A percentile compares a stretch with the other conserved stretches of the same genome.
These are phyloP conservation scores for Limulus polyphemus DNA, from an alignment of 2,888 invertebrate species.

Conservation along the genomic window DNA sequence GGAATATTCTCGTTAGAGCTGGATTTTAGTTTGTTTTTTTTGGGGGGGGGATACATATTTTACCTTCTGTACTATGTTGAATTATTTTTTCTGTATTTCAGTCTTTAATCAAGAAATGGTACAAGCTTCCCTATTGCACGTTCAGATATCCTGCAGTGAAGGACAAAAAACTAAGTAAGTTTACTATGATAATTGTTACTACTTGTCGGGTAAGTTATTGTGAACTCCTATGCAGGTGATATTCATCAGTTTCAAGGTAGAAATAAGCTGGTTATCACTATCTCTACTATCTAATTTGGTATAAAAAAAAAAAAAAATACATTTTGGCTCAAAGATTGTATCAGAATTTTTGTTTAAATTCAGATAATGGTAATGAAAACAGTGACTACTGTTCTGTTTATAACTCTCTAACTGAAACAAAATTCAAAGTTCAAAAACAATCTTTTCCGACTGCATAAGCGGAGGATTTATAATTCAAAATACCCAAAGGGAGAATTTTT, in stretches of 20 bases:
- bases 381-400: background rate
- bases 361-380: background rate
- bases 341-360: background rate
- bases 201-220: too few species aligned
- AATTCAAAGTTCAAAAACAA: too few species aligned
- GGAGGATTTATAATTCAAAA: too few species aligned
- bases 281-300: too few species aligned
- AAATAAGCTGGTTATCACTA: too few species aligned
- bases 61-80: background rate
- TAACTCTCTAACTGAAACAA: too few species aligned
- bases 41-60: conserved; percentile 1
- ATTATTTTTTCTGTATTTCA: conserved; percentile 18
- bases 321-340: background rate
- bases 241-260: too few species aligned
- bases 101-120: conserved; percentile 79
- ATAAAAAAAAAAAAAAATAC: too few species aligned
- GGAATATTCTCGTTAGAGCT: background rate
- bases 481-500: too few species aligned
- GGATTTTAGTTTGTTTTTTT: background rate
- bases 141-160: conserved; percentile 76
- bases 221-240: too few species aligned
- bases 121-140: conserved; percentile 78
- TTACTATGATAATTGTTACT: too few species aligned
- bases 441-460: too few species aligned
- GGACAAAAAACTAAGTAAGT: conserved; percentile 43